Base-by-base conservation (phyloP, 2,797 vertebrate genomes). In the Emys orbicularis region DNA sequence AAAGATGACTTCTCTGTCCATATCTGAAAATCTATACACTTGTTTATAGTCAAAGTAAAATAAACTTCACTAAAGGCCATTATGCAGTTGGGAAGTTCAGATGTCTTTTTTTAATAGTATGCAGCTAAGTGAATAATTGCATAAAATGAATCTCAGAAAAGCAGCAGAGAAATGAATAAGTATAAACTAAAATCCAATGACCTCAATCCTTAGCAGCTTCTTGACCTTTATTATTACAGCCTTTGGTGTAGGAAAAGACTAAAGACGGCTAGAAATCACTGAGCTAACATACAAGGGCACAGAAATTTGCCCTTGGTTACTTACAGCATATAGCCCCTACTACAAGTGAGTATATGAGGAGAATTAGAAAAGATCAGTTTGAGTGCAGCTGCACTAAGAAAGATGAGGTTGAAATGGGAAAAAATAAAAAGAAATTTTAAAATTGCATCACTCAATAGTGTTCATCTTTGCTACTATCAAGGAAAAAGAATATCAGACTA, bases 311-410 rank as follows among this genome's bases (percentile, higher is more conserved):
- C 98, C 97, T 98, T 97, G 90, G 88, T 98, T 98, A 98, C 98
- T 98, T 97, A 98, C 96, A 97, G 97, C 96, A 92, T 95, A 97
- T 97, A 97, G 96, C 92, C 97, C 94, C 97, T 95, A 98, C 98
- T 98, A 98, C 98, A 98, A 98, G 97, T 98, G 97, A 93, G 97
- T 97, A 92, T 96, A 98, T 82, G 93, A 98, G 93, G 92, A 98
- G 98, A 98, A 98, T 98, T 98, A 98, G 98, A 98, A 98, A 97
- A 98, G 98, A 98, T 98, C 98, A 98, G 95, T 92, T 89, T 97
- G 93, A 98, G 98, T 98, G 97, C 98, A 98, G 97, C 96, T 94
- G 92, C 96, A 95, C 97, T 94, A 97, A 95, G 95, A 94, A 98
- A 96, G 97, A 96, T 84, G 91, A 96, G 84, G 83, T 59, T 88